Conservation (phyloP, 1,140 invertebrate species). For the Heliconius eleuchia region DNA sequence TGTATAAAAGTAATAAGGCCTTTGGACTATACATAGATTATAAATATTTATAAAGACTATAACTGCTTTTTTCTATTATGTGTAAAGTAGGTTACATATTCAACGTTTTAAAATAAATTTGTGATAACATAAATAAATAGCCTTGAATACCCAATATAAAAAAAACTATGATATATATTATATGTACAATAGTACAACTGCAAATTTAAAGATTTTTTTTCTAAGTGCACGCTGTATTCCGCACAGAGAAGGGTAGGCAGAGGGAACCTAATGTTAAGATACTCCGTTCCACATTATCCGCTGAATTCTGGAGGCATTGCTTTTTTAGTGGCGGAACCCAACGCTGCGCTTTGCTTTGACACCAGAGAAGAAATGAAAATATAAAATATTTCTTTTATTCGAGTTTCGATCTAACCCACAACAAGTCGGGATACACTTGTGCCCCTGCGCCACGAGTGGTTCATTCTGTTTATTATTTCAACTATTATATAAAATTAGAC, state of each 20-base stretch:
- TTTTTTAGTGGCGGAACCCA: too few species aligned
- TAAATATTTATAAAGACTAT: not conserved
- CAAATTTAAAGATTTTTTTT: not conserved
- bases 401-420: too few species aligned
- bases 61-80: not conserved
- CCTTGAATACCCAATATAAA: not conserved
- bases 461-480: not conserved
- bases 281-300: too few species aligned
- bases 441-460: too few species aligned
- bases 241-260: too few species aligned
- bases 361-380: too few species aligned
- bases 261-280: too few species aligned
- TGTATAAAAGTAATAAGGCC: slow-evolving; percentile 4
- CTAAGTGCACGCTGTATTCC: too few species aligned
- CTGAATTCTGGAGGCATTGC: too few species aligned
- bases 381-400: too few species aligned
- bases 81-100: not conserved
- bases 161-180: not conserved
- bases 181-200: not conserved
- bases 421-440: too few species aligned
- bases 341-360: too few species aligned
- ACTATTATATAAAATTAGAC: not conserved
- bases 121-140: not conserved
- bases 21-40: not conserved
- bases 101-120: not conserved